phyloP scores from a whole-genome alignment of 2,888 invertebrate species.

The Megamerina dolium region DNA sequence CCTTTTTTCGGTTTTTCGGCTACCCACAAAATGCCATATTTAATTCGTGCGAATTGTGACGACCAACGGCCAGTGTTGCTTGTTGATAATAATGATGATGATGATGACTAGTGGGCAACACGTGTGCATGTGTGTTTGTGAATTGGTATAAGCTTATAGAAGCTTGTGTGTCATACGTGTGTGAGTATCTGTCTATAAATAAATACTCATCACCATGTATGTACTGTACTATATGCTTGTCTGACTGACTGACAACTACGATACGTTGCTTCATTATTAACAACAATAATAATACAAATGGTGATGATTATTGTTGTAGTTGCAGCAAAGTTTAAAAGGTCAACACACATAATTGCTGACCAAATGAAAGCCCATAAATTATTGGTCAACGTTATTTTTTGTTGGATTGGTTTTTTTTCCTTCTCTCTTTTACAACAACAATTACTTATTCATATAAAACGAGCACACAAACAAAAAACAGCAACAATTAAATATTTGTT shows the following conservation, averaged over 20 bases:
- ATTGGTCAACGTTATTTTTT: constrained; percentile 32
- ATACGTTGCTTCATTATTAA: background rate
- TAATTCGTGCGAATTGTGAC: background rate
- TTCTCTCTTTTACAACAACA: background rate
- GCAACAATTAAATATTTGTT: constrained; percentile 48
- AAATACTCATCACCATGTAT: no score
- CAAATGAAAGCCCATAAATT: constrained; percentile 47
- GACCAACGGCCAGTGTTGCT: background rate
- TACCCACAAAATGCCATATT: background rate
- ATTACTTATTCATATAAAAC: background rate
- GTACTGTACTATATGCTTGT: no score
- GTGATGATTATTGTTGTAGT: no score
- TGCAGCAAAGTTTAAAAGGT: constrained; percentile 32
- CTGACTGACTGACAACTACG: no score
- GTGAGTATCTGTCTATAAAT: no score
- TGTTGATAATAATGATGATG: constrained; percentile 4
- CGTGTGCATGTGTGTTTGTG: no score
- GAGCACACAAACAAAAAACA: constrained; percentile 30
- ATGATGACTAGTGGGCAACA: no score
- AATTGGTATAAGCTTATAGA: no score
- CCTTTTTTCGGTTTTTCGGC: background rate
- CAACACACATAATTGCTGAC: constrained; percentile 40
- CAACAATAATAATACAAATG: background rate
- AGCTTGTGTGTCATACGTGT: no score
- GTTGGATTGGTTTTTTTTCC: background rate